Evolutionary conservation across 1,140 invertebrate genomes (phyloP), one percentile per base, ranked within the genome.

Genomic region (Samia ricini): DNA sequence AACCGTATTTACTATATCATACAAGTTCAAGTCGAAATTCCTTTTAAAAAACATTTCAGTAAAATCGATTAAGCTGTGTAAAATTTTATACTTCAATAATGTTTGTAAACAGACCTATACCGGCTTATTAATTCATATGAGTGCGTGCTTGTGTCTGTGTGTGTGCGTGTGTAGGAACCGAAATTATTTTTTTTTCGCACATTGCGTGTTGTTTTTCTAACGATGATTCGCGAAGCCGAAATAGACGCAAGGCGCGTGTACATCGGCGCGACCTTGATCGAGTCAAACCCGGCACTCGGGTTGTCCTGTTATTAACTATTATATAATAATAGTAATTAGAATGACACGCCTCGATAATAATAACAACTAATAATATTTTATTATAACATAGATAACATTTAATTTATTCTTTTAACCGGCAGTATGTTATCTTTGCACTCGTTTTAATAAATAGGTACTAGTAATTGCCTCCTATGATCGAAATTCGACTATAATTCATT

Each of bases 191-290:
- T 55, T 55, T 55, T 55, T 55, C 22, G 52, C 22, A 23, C 19
- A 20, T 21, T 18, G 50, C 22, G 19, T 52, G 22, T 20, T 52
- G 50, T 52, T 12, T 23, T 24, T 22, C 48, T 48, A 6, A 1
- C 56, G 56, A 59, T 60, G 63, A 64, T 60, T 64, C 63, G 63
- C 57, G 21, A 60, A 42, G n/a, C 54, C n/a, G 60, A 60, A 64
- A 64, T 64, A 64, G 52, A 62, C 3, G 21, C 19, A n/a, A n/a
- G 33, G 12, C 48, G 36, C 63, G 57, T 42, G n/a, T n/a, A n/a
- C n/a, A n/a, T n/a, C n/a, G n/a, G n/a, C n/a, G 60, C 29, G 52
- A 26, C 63, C 63, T 64, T 64, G 63, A 64, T 60, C 63, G 63
- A 12, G 55, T 22, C 20, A 24, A 60, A 42, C 58, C 55, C 62